Base-by-base conservation (phyloP, 2,113 vertebrate species). In the zebrafish (Danio rerio) region DNA sequence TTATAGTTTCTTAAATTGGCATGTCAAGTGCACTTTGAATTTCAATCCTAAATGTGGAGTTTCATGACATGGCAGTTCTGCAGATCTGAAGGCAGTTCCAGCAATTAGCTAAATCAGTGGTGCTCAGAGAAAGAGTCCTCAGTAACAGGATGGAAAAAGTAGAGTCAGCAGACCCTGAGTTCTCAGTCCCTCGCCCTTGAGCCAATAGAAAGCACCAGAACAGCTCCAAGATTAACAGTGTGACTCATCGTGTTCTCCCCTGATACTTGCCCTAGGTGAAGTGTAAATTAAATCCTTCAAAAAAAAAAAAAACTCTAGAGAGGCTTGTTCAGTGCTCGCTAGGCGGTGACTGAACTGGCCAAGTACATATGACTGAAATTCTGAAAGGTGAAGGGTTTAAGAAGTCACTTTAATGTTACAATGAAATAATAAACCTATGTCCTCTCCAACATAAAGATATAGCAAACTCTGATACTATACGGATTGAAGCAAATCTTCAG, bases 181-280 rank as follows among this genome's bases (percentile, higher is more conserved):
- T 58, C 69, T 84, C 50, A 40, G 20, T 42, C 65, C 45, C 62
- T 63, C 40, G 9, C 20, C 70, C 74, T 63, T 62, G n/a, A 65
- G 62, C 72, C 21, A 45, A 47, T 31, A 78, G 66, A 83, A 61
- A 70, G 47, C 12, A 53, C 20, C 18, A 68, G 52, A 74, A 56
- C 52, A 10, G 50, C 61, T 86, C 86, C 86, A 87, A 83, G 74
- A 86, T 80, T 74, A 85, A 85, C 43, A 84, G 55, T 56, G 81
- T 85, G 84, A 87, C 78, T 85, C 81, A 87, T 45, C 16, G 1
- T 59, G 81, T 70, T 81, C 49, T 81, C 81, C 62, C 43, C 13
- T 76, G 50, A 68, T 59, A 56, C 50, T 70, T 45, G 72, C 47
- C 77, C 62, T 75, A 53, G 68, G 71, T 74, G 77, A 85, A 84